phyloP scores from a whole-genome alignment of 2,888 invertebrate species.

The Desoria tigrina region DNA sequence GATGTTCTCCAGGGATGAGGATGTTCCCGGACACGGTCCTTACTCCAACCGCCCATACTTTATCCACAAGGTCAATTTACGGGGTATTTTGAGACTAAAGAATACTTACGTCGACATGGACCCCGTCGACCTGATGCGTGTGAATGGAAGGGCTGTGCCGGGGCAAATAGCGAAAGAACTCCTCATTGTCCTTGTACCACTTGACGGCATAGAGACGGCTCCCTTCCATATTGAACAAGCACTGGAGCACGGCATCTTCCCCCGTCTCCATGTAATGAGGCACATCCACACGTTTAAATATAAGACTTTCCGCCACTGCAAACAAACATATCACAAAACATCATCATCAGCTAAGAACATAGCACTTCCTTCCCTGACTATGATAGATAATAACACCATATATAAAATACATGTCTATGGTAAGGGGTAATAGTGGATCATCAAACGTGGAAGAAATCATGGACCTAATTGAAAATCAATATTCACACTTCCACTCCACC shows the following conservation, averaged over 20 bases:
- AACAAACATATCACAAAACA: slow-evolving; percentile 11
- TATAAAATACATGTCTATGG: no score
- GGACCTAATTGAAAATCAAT: slow-evolving; percentile 35
- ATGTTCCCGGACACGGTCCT: no score
- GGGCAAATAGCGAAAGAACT: slow-evolving; percentile 75
- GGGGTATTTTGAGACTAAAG: no score
- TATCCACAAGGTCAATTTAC: no score
- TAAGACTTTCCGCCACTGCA: slow-evolving; percentile 57
- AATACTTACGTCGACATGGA: slow-evolving; percentile 72
- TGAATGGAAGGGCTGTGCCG: slow-evolving; percentile 69
- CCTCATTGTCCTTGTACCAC: slow-evolving; percentile 71
- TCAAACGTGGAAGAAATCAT: no score
- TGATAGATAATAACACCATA: no score
- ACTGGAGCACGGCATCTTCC: slow-evolving; percentile 63
- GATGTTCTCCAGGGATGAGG: no score
- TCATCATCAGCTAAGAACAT: no score
- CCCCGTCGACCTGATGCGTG: slow-evolving; percentile 70
- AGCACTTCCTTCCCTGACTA: no score
- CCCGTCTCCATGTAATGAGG: slow-evolving; percentile 67
- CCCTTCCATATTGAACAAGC: slow-evolving; percentile 67
- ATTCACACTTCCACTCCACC: slow-evolving; percentile 2
- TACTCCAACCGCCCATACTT: no score
- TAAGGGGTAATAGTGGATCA: no score
- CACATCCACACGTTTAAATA: slow-evolving; percentile 65
- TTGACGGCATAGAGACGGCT: slow-evolving; percentile 75